Base-by-base conservation (phyloP, 2,797 vertebrate species). In the Hyperoplus immaculatus region DNA sequence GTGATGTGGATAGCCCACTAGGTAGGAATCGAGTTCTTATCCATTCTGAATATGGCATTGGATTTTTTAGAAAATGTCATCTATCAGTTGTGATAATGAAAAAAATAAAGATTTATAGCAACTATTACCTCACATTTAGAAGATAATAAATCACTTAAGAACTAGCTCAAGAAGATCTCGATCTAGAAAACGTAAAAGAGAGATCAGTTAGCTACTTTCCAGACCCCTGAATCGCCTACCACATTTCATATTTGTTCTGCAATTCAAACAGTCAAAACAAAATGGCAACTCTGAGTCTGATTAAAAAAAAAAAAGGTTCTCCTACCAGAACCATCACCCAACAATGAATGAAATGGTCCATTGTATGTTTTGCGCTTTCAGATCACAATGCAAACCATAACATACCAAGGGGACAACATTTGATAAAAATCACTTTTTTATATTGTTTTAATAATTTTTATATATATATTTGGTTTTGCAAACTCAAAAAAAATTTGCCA, bases 401-500 rank as follows among this genome's bases (percentile, higher is more conserved):
- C 4, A 49, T 6, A 18, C 12, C 47, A 50, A 56, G 12, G 21
- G 15, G 12, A 54, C 1, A 50, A 57, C 64, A 69, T 46, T 6
- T 57, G n/a, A 49, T 16, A 61, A 63, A 69, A 63, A 29, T 29
- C 4, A 9, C 4, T 0, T 46, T 65, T 64, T 85, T 13, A 41
- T 29, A 54, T 54, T 11, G 3, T 21, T 21, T 21, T 29, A 36
- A 55, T 55, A 29, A 29, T 29, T 29, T 29, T 3, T 29, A 29
- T 29, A 29, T 21, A 29, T 55, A 15, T 68, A 15, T 60, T 29
- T 64, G 21, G 62, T 61, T 15, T 18, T 55, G 39, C 59, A 80
- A 75, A 72, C 36, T 45, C 12, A 60, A 67, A 61, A 58, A 70
- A 57, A 53, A 21, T 2, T 80, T 60, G 75, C 61, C 72, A 82